Evolutionary conservation across 2,888 invertebrate species (phyloP).

Genomic region (Caenorhabditis afra): DNA sequence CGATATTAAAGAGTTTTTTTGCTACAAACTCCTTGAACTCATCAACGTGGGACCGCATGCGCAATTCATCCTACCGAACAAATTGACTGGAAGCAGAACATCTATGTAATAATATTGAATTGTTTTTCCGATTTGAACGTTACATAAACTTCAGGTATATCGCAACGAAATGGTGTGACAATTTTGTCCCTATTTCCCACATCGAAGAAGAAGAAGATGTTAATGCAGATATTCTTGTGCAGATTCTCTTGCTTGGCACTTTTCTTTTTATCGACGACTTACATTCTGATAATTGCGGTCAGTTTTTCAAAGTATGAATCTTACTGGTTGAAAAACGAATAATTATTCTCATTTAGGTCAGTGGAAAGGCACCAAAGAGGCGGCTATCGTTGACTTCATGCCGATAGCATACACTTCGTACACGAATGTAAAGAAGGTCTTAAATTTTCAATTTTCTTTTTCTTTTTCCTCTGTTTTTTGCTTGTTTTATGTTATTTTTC

Average conservation of each 20-base stretch:
- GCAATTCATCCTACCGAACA: conserved; percentile 3
- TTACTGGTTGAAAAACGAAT: conserved; percentile 9
- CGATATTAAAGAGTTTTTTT: conserved; percentile 25
- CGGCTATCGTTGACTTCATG: conserved; percentile 59
- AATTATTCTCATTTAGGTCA: conserved; percentile 53
- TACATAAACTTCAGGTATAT: conserved; percentile 25
- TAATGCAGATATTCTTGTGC: conserved; percentile 46
- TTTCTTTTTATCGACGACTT: conserved; percentile 49
- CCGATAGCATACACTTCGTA: conserved; percentile 40
- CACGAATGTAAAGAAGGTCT: conserved; percentile 54
- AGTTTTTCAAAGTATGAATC: conserved; percentile 40
- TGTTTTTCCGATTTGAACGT: conserved; percentile 22
- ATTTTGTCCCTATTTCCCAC: conserved; percentile 26
- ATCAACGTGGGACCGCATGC: conserved; percentile 21
- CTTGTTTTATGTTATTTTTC: conserved; percentile 21
- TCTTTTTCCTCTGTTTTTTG: background rate
- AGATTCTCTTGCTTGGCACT: conserved; percentile 42
- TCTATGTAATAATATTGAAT: conserved; percentile 2
- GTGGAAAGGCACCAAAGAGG: conserved; percentile 58
- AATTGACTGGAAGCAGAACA: conserved; percentile 13
- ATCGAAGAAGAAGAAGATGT: conserved; percentile 24
- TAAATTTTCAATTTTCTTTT: background rate
- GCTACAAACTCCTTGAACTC: conserved; percentile 29
- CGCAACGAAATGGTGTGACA: conserved; percentile 39
- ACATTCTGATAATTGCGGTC: conserved; percentile 56